phyloP scores from a whole-genome alignment of 2,888 invertebrate genomes.

The Lysandra bellargus region DNA sequence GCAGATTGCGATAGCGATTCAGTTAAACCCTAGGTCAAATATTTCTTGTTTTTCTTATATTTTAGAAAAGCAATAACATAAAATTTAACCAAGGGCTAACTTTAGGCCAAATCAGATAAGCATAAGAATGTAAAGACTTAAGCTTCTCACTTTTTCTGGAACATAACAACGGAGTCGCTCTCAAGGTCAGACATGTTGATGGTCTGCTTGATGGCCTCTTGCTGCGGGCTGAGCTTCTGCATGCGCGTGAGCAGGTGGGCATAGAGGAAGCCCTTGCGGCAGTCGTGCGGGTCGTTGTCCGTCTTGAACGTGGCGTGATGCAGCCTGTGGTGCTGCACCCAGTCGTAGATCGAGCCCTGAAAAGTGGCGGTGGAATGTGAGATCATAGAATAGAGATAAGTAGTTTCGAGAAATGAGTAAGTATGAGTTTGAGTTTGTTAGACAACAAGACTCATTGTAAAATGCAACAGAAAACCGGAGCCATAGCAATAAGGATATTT shows the following conservation, averaged over 20 bases:
- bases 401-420: background rate
- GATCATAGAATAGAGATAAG: background rate
- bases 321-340: constrained; percentile 90
- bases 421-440: background rate
- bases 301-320: constrained; percentile 90
- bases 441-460: background rate
- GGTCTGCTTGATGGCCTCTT: constrained; percentile 81
- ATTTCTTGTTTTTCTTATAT: too few species aligned
- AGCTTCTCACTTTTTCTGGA: constrained; percentile 86
- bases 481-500: too few species aligned
- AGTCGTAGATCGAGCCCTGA: constrained; percentile 91
- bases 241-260: constrained; percentile 89
- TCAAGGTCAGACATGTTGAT: constrained; percentile 91
- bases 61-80: too few species aligned
- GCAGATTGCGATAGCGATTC: too few species aligned
- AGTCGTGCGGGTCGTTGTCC: constrained; percentile 89
- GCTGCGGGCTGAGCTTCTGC: constrained; percentile 82
- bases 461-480: background rate
- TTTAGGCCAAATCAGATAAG: too few species aligned
- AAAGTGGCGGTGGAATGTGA: constrained; percentile 40
- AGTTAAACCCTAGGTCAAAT: too few species aligned
- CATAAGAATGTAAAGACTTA: too few species aligned
- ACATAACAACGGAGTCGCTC: constrained; percentile 87
- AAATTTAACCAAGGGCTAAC: too few species aligned
- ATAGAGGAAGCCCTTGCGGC: constrained; percentile 88